Conservation (phyloP, 2,113 vertebrate species). For the Propithecus coquereli region DNA sequence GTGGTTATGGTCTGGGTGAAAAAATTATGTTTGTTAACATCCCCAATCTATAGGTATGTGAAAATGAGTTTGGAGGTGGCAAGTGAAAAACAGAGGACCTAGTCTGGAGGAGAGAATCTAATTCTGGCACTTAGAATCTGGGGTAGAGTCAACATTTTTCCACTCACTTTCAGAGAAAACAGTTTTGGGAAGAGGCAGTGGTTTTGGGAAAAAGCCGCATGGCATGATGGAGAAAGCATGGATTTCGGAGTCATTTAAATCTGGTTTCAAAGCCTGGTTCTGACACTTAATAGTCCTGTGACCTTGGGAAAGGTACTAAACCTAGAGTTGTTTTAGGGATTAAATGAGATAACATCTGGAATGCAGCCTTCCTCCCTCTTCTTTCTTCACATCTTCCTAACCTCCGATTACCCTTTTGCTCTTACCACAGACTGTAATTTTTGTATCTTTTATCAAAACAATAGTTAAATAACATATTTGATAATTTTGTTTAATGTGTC, state of each 20-base stretch:
- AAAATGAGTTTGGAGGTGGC: constrained; percentile 4
- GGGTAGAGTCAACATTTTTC: background rate
- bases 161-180: background rate
- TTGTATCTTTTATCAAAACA: background rate
- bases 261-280: background rate
- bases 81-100: background rate
- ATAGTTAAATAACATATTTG: background rate
- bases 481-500: background rate
- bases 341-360: background rate
- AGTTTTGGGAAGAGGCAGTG: background rate
- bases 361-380: background rate
- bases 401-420: background rate
- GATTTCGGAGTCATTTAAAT: background rate
- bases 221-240: background rate
- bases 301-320: constrained; percentile 24
- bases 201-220: background rate
- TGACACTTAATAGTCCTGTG: background rate
- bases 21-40: constrained; percentile 18
- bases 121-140: background rate
- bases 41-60: background rate
- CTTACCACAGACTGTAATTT: background rate
- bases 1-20: background rate
- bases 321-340: background rate
- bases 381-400: background rate
- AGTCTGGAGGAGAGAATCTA: background rate